Evolutionary conservation across 2,797 vertebrate species (phyloP), one percentile per base, ranked within the genome.

Genomic region (Champsocephalus gunnari): DNA sequence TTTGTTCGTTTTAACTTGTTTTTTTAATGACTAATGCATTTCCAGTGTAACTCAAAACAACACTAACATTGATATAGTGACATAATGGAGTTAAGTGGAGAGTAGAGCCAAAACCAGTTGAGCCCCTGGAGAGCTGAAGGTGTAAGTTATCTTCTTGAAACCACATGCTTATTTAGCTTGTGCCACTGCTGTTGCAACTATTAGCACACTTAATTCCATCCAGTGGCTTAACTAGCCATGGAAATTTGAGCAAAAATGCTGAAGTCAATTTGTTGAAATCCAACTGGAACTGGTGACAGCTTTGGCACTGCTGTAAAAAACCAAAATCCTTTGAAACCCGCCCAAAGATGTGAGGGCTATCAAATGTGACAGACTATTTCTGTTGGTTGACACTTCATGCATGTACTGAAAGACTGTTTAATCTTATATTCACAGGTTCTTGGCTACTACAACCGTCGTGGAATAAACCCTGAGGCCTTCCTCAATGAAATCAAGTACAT

Each of bases 401-500:
- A 49, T 14, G 38, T 16, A 48, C 12, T 71, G 32, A 81, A 56
- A 72, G 21, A 65, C 45, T 45, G 1, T 72, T 66, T 56, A 5
- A 32, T 51, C 2, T 60, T n/a, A 12, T 82, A 53, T 5, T 67
- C 47, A 17, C 76, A 99, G 98, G 98, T 99, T 8, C 82, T 99
- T 60, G 98, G 98, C 51, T 99, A 99, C 89, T 99, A 99, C 89
- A 99, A 99, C 90, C 93, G 98, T 57, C 94, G 98, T 81, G 97
- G 98, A 5, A 99, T 99, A 92, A 99, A 99, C 62, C 98, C 98
- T 0, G 96, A 98, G 89, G 95, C 97, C 17, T 99, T 99, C 63
- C 92, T 99, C 53, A 98, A 95, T 0, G 98, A 99, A 91, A 99
- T 99, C 85, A 99, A 99, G 45, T 97, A 96, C 79, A 99, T 99